A percentile compares a stretch with the other conserved stretches of the same genome.
Evolutionary conservation across 2,797 vertebrate species (phyloP).

Genomic region (Sebastes wilsoni): DNA sequence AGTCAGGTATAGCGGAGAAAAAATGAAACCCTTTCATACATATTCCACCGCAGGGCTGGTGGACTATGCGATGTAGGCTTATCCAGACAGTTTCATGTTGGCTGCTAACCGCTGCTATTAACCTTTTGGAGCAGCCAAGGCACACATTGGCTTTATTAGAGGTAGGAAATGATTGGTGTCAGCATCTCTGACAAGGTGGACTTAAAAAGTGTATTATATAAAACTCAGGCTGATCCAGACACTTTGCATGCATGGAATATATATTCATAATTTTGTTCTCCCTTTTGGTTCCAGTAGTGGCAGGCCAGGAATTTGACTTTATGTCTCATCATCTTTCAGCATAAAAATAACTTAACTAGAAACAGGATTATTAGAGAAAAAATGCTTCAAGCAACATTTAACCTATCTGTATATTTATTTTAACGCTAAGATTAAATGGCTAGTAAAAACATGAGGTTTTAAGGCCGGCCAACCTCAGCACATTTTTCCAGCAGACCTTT

Average conservation of each 20-base stretch:
- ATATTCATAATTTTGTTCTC: not conserved
- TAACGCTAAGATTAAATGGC: constrained; percentile 19
- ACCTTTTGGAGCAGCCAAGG: constrained; percentile 54
- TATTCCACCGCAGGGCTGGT: constrained; percentile 3
- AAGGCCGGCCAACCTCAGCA: constrained; percentile 38
- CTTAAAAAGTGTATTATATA: constrained; percentile 43
- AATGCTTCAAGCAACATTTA: not conserved
- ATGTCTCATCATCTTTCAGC: not conserved
- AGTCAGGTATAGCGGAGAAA: constrained; percentile 18
- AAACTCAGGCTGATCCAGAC: constrained; percentile 17
- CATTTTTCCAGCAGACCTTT: constrained; percentile 57
- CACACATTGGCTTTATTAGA: constrained; percentile 45
- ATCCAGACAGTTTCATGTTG: constrained; percentile 38
- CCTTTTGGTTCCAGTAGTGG: not conserved
- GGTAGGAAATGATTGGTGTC: constrained; percentile 53
- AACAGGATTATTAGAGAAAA: constrained; percentile 12
- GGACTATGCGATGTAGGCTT: not conserved
- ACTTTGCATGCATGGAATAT: not conserved
- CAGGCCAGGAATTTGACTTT: not conserved
- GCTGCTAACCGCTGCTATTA: constrained; percentile 33
- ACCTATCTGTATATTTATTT: constrained; percentile 16
- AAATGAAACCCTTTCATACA: constrained; percentile 35
- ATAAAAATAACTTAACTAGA: not conserved
- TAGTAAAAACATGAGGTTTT: constrained; percentile 26
- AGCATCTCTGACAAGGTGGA: constrained; percentile 53